Base-by-base conservation (phyloP, 1,140 invertebrate genomes). In the Schlechtendalia chinensis region DNA sequence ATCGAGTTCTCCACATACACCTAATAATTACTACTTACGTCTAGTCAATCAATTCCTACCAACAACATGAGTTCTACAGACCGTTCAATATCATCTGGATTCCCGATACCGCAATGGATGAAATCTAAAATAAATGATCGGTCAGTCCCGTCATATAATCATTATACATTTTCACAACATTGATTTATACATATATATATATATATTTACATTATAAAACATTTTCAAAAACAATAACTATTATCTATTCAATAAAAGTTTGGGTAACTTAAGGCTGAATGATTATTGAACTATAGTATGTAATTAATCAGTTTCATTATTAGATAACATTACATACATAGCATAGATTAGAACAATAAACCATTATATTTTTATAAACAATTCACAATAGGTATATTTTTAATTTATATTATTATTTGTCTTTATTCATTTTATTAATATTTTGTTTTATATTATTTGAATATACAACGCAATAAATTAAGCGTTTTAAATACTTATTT, bases 61-160 rank as follows among this genome's bases (percentile, higher is more conserved):
- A 4, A 50, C 27, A 67, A n/a, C n/a, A 81, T 81, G 79, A 71
- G 61, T 81, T 81, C 81, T 69, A 11, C 75, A 6, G 81, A 82
- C 53, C 54, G 77, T 59, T 82, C 81, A 61, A 82, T 82, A 80
- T 82, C 81, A 45, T 85, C 87, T 82, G 87, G 87, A 54, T 87
- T 89, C 77, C 88, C 88, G 75, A 84, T 90, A 58, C 89, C 89
- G 1, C 88, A 89, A 82, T 90, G 89, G 89, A 90, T 90, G 87
- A 89, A 88, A 85, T 86, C 85, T 72, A 88, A 85, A 86, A 85
- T 86, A 47, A 85, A 86, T 63, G 85, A 84, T 39, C 86, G 86
- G 87, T 87, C 82, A 69, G 79, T 50, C 61, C 56, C 0, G 10
- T 63, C 17, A 1, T 63, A 2, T 32, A 61, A 0, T 17, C 16